Base-by-base conservation (phyloP, 2,888 invertebrate species). In the Apocheima hispidaria region DNA sequence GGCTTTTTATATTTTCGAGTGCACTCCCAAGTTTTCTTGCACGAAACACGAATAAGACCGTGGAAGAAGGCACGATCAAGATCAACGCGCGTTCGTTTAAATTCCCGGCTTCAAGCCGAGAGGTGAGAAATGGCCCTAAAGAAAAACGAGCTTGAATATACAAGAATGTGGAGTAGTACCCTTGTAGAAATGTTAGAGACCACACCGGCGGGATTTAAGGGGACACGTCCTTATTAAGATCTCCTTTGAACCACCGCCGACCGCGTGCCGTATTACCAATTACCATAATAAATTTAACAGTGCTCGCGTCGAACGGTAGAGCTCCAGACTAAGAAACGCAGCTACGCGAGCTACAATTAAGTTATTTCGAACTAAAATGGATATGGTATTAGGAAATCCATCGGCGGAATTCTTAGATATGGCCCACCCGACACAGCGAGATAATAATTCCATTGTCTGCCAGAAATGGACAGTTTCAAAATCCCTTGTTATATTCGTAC, bases 81-180 rank as follows among this genome's bases (percentile, higher is more conserved):
- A 88, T 86, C 82, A 68, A 77, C 74, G 69, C 61, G 79, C 78
- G 81, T 81, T 87, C 83, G 88, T 89, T 90, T 86, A 88, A 89
- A 91, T 89, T 90, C 91, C 74, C 77, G 63, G 48, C 75, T 77
- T 79, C 81, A 71, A 76, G 75, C 71, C 74, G 57, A 51, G 81
- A 89, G 84, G 89, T 90, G 88, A 85, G 85, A 90, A 90, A 87
- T 84, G 81, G 77, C 74, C 65, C 69, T 70, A 67, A 73, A 81
- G 85, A 88, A 88, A 88, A 88, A 90, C 82, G 78, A 84, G 69
- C 71, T 57, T 61, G 60, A 75, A 81, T 81, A 77, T 74, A 84
- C 83, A 86, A 88, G 88, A 87, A 88, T 86, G 83, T 80, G 73
- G 77, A 87, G 86, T 91, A 87, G 83, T 85, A 86, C 84, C 82